Evolutionary conservation across 2,797 vertebrate species (phyloP), one percentile per base, ranked within the genome.

Genomic region (Gambusia yucatana): DNA sequence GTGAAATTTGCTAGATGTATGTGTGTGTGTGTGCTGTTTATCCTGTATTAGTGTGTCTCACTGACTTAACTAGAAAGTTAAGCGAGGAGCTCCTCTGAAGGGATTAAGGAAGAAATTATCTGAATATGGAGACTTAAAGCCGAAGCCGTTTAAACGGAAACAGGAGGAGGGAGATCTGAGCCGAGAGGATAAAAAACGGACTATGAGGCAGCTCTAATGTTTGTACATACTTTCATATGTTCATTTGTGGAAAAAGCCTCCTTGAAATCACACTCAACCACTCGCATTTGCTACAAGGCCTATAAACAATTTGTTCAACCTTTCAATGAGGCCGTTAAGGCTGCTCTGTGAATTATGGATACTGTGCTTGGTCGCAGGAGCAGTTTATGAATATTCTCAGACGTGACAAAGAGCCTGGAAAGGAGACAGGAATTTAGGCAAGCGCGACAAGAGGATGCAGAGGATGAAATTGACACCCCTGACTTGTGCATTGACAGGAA

Each of bases 1-100:
- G 67, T 52, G 36, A 78, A 78, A 67, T n/a, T 82, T 78, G 14
- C 76, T 46, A 82, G 55, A 69, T 11, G 16, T 17, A 6, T 61
- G 28, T 39, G 74, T 74, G 80, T 82, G 63, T 79, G 71, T 78
- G 73, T 75, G 77, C 22, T 79, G 65, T 85, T 82, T 82, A 44
- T 82, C 39, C 77, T 30, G 55, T 77, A 77, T 77, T 76, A 47
- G 78, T 90, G 83, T 85, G 85, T 79, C 77, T 88, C 69, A 46
- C 84, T 88, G 89, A 91, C 88, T 94, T 94, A 93, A 95, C 94
- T 94, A 92, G 83, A 86, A 82, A 91, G 85, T 84, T 90, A 94
- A 93, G 84, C 80, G 33, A 88, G 86, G 89, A 84, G 86, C 84
- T 87, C 83, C 84, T 90, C 89, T 85, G 89, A 91, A 84, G 90